phyloP scores from a whole-genome alignment of 2,888 invertebrate species.

The Lycocerus yunnanus region DNA sequence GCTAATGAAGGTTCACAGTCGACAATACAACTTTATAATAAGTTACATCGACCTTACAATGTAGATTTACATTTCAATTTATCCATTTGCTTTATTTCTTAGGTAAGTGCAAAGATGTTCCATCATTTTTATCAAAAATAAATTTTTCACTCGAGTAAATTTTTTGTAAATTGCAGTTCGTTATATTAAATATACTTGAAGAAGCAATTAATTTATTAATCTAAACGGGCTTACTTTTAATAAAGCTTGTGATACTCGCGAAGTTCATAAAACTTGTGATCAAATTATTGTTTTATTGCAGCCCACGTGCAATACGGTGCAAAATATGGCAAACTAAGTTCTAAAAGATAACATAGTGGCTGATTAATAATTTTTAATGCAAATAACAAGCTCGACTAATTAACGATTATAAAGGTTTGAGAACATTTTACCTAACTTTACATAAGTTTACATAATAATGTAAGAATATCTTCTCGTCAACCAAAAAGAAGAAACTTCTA shows the following conservation, averaged over 20 bases:
- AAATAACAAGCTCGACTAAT: background rate
- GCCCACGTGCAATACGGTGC: background rate
- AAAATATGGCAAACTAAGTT: background rate
- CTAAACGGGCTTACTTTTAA: background rate
- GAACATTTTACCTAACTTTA: background rate
- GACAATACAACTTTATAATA: slow-evolving; percentile 4
- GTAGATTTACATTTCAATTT: slow-evolving; percentile 1
- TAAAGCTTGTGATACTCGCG: background rate
- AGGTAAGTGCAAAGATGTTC: background rate
- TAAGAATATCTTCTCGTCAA: background rate
- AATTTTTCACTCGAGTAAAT: background rate
- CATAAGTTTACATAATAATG: background rate
- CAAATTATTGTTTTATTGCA: background rate
- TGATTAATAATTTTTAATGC: background rate
- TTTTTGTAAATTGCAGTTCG: background rate
- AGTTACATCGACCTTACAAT: background rate
- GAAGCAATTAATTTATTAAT: background rate
- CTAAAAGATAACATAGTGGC: background rate
- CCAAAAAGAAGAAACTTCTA: background rate
- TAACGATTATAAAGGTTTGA: background rate
- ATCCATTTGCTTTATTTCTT: background rate
- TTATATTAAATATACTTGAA: background rate
- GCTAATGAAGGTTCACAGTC: slow-evolving; percentile 3
- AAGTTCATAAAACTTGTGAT: background rate
- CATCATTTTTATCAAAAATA: background rate